Evolutionary conservation across 2,797 vertebrate genomes (phyloP).

Genomic region (Lacerta bilineata): DNA sequence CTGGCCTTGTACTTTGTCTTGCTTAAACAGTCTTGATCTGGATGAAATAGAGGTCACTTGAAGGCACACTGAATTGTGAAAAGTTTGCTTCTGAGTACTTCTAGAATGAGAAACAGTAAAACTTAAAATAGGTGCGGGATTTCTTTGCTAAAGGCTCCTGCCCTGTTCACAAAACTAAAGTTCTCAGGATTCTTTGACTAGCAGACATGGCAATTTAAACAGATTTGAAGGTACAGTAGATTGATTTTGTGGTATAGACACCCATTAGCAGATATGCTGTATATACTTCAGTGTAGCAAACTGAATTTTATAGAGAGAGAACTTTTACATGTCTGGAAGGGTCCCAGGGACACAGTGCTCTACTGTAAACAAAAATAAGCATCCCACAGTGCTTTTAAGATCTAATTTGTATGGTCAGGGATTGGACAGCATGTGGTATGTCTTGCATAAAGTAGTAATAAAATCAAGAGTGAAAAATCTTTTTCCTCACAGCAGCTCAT

Average conservation of each 20-base stretch:
- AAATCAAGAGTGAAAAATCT: slow-evolving; percentile 33
- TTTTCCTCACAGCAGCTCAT: not conserved
- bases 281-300: slow-evolving; percentile 7
- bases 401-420: not conserved
- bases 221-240: not conserved
- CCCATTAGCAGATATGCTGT: not conserved
- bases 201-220: not conserved
- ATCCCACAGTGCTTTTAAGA: not conserved
- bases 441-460: slow-evolving; percentile 23
- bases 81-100: slow-evolving; percentile 1
- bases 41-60: slow-evolving; percentile 29
- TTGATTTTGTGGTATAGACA: not conserved
- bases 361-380: slow-evolving; percentile 31
- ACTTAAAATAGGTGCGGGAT: not conserved
- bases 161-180: not conserved
- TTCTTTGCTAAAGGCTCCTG: not conserved
- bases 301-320: slow-evolving; percentile 13
- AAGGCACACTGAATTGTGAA: slow-evolving; percentile 1
- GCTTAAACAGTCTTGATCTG: slow-evolving; percentile 5
- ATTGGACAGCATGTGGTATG: slow-evolving; percentile 4
- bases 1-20: not conserved
- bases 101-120: slow-evolving; percentile 20
- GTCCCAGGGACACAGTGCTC: slow-evolving; percentile 3
- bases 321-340: slow-evolving; percentile 51
- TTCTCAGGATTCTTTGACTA: not conserved